phyloP scores from a whole-genome alignment of 2,113 vertebrate genomes.

The Aptenodytes forsteri region DNA sequence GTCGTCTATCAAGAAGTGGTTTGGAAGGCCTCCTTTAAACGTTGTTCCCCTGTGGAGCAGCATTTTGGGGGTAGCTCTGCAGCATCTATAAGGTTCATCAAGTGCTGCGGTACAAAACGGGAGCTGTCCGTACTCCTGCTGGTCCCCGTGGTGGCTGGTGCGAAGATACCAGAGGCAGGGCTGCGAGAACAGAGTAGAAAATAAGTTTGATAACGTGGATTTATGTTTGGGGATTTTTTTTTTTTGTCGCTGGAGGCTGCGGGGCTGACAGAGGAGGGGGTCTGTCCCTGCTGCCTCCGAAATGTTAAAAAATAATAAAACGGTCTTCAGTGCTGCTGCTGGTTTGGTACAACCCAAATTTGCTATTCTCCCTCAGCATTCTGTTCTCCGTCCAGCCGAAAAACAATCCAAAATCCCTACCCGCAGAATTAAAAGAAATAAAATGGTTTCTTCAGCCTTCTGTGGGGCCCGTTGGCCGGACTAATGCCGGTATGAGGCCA shows the following conservation, averaged over 20 bases:
- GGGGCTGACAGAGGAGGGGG: not conserved
- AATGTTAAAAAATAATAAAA: not conserved
- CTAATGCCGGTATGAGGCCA: fast-evolving
- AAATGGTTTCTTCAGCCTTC: not conserved
- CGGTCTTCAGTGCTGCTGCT: not conserved
- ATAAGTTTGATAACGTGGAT: not conserved
- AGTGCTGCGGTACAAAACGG: not conserved
- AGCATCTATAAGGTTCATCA: not conserved
- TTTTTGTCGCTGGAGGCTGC: not conserved
- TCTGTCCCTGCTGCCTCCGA: not conserved
- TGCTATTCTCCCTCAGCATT: not conserved
- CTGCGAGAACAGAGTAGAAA: not conserved
- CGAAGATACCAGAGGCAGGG: not conserved
- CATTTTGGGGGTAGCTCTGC: not conserved
- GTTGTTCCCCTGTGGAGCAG: fast-evolving
- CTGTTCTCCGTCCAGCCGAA: not conserved
- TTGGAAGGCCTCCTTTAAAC: not conserved
- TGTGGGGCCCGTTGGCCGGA: fast-evolving
- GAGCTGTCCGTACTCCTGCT: fast-evolving
- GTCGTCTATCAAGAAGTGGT: not conserved
- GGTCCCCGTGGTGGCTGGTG: not conserved
- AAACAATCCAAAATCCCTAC: not conserved
- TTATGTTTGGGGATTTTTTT: not conserved
- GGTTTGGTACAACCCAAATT: not conserved
- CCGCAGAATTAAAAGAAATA: not conserved